Evolutionary conservation across 2,797 vertebrate genomes (phyloP).

Genomic region (Otus scops): DNA sequence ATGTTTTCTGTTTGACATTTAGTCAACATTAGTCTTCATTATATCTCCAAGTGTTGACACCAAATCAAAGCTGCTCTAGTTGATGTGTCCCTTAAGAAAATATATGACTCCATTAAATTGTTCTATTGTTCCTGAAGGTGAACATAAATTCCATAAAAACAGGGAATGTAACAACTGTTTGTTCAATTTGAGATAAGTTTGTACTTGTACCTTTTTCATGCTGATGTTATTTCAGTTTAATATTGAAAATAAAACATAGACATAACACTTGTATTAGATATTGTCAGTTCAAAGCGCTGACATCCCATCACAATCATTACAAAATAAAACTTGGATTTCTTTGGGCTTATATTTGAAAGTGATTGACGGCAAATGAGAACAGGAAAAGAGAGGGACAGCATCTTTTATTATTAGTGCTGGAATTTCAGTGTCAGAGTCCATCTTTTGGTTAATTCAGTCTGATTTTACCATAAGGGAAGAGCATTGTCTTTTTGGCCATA

Average conservation of each 20-base stretch:
- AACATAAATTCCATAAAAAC: conserved; percentile 65
- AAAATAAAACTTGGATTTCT: background rate
- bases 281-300: background rate
- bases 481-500: background rate
- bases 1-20: conserved; percentile 66
- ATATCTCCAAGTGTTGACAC: conserved; percentile 72
- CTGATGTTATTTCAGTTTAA: background rate
- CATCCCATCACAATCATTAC: background rate
- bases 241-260: conserved; percentile 3
- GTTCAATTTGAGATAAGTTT: conserved; percentile 14
- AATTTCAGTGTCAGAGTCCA: background rate
- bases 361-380: background rate
- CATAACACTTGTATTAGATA: background rate
- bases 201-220: background rate
- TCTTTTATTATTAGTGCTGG: background rate
- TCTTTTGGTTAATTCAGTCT: background rate
- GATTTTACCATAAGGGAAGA: background rate
- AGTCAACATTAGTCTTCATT: conserved; percentile 79
- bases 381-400: accelerated
- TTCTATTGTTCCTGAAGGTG: conserved; percentile 71
- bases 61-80: conserved; percentile 72
- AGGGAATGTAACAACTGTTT: background rate
- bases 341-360: background rate
- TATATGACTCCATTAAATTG: conserved; percentile 70
- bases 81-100: conserved; percentile 67